Conservation (phyloP, 2,888 invertebrate species). For the Psococerastis gibbosa region DNA sequence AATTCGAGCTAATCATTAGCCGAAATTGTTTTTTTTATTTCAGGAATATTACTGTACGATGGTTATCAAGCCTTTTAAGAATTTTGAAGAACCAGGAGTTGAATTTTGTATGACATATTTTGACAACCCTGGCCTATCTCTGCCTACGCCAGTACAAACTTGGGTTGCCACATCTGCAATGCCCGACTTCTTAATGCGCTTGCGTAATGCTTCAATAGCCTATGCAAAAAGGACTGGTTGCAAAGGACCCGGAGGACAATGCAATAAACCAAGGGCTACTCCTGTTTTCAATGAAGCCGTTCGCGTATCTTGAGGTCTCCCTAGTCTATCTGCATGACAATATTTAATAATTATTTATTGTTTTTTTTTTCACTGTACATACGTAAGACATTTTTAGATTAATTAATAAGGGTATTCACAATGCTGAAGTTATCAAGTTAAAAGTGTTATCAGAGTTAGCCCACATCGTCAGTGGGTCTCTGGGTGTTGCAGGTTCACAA, state of each 20-base stretch:
- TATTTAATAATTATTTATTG: too few species aligned
- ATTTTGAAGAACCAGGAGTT: conserved; percentile 43
- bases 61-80: conserved; percentile 53
- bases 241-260: too few species aligned
- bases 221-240: conserved; percentile 26
- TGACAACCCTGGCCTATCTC: conserved; percentile 64
- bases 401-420: too few species aligned
- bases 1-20: background rate
- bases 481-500: too few species aligned
- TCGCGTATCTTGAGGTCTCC: background rate
- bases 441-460: too few species aligned
- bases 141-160: conserved; percentile 48
- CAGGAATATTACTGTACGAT: conserved; percentile 68
- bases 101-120: conserved; percentile 75
- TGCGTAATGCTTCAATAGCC: conserved; percentile 46
- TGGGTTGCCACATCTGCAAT: conserved; percentile 54
- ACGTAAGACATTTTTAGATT: too few species aligned
- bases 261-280: background rate
- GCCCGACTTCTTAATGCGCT: conserved; percentile 51
- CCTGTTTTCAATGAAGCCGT: background rate
- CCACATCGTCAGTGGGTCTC: too few species aligned
- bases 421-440: too few species aligned
- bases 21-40: conserved; percentile 36
- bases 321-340: too few species aligned
- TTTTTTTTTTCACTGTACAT: too few species aligned